A percentile compares a stretch with the other conserved stretches of the same genome.
Conservation (phyloP, 1,140 invertebrate genomes). For the Euura saliciscinereae region DNA sequence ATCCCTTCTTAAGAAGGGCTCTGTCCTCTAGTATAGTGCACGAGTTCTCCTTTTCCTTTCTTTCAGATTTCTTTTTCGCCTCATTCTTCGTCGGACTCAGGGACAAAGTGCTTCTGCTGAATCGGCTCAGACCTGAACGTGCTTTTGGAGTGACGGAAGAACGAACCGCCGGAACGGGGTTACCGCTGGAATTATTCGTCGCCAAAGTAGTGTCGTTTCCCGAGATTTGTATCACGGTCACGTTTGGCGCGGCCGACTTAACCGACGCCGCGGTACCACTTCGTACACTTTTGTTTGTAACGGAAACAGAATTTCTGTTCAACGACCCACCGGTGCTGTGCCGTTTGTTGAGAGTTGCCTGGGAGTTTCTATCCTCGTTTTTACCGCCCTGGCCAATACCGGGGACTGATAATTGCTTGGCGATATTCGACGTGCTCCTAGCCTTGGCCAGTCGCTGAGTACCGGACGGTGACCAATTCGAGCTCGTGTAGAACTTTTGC, state of each 20-base stretch:
- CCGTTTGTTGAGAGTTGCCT: neutral
- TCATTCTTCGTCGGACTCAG: constrained; percentile 22
- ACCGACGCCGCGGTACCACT: neutral
- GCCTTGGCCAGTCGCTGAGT: constrained; percentile 5
- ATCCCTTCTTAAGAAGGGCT: constrained; percentile 49
- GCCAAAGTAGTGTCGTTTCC: neutral
- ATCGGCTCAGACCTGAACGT: constrained; percentile 5
- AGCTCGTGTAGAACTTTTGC: neutral
- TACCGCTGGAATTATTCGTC: neutral
- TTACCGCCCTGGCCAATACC: neutral
- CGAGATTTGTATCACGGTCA: constrained; percentile 1
- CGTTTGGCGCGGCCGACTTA: constrained; percentile 3
- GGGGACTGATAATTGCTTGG: neutral
- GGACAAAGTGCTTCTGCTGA: constrained; percentile 9
- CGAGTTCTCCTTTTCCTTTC: constrained; percentile 30
- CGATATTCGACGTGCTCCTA: constrained; percentile 7
- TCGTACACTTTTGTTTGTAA: neutral
- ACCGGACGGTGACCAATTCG: constrained; percentile 3
- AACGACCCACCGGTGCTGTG: neutral
- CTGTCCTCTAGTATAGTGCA: constrained; percentile 55
- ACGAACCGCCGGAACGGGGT: neutral
- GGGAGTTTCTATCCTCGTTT: neutral
- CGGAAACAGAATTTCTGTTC: neutral
- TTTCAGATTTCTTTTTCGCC: constrained; percentile 12
- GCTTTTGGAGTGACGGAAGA: neutral